phyloP scores from a whole-genome alignment of 2,113 vertebrate genomes.

The Tychaedon coryphoeus region DNA sequence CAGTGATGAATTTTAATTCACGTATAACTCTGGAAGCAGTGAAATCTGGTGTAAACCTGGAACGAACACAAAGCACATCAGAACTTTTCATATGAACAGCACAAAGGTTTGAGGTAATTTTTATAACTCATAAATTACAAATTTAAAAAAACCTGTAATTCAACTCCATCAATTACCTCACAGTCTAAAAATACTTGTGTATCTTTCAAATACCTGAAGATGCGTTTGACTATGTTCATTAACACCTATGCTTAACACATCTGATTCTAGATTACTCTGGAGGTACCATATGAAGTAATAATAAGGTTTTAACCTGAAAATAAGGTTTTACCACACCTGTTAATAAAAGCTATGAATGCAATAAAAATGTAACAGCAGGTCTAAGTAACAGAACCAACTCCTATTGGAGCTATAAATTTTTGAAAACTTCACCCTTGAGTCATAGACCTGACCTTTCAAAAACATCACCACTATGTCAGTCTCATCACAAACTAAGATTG shows the following conservation, averaged over 20 bases:
- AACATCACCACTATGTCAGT: neutral
- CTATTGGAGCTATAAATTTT: neutral
- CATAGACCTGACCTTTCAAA: neutral
- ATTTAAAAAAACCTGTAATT: neutral
- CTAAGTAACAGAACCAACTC: neutral
- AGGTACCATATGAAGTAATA: neutral
- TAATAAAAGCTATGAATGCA: neutral
- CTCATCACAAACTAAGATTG: neutral
- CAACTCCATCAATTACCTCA: neutral
- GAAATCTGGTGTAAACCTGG: constrained; percentile 99
- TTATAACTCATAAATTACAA: neutral
- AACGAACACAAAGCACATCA: neutral
- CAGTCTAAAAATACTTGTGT: neutral
- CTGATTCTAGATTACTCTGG: neutral
- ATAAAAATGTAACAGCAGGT: neutral
- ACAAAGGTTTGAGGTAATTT: neutral
- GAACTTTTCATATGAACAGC: neutral
- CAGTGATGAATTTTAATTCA: constrained; percentile 90
- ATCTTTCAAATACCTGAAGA: neutral
- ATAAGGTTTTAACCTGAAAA: neutral
- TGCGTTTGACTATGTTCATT: neutral
- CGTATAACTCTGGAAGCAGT: constrained; percentile 95
- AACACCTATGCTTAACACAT: neutral
- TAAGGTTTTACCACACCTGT: neutral
- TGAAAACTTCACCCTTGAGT: neutral